Conservation (phyloP, 2,888 invertebrate species). For the Aricia artaxerxes region DNA sequence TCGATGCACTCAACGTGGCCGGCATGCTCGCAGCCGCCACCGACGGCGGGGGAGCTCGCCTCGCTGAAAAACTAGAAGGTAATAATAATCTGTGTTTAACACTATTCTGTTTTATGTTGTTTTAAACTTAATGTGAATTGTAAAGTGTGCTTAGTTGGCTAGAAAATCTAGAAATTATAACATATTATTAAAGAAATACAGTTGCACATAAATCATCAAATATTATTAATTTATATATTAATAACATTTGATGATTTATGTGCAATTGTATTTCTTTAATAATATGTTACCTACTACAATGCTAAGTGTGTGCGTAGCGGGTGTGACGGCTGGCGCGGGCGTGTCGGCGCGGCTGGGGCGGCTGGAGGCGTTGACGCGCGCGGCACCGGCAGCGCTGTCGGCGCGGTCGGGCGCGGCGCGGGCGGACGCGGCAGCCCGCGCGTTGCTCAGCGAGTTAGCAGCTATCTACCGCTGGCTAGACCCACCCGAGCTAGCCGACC, state of each 20-base stretch:
- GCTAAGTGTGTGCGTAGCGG: conserved; percentile 54
- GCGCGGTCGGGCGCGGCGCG: conserved; percentile 71
- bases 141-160: no score
- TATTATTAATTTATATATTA: no score
- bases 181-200: no score
- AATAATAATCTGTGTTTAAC: background rate
- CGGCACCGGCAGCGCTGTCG: conserved; percentile 57
- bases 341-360: conserved; percentile 82
- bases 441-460: conserved; percentile 87
- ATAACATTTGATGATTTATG: no score
- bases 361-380: conserved; percentile 75
- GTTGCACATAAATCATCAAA: no score
- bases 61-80: conserved; percentile 72
- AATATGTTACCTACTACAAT: background rate
- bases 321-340: conserved; percentile 86
- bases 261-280: no score
- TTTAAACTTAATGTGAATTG: background rate
- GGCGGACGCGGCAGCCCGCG: conserved; percentile 91
- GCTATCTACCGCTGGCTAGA: conserved; percentile 72
- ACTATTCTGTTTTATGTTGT: background rate
- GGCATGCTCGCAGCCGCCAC: conserved; percentile 85
- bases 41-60: conserved; percentile 86
- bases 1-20: conserved; percentile 84
- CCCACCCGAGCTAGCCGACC: conserved; percentile 57
- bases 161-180: no score